Base-by-base conservation (phyloP, 37 sponge, comb jelly and placozoan species). In the Cliona cf. orientalis region DNA sequence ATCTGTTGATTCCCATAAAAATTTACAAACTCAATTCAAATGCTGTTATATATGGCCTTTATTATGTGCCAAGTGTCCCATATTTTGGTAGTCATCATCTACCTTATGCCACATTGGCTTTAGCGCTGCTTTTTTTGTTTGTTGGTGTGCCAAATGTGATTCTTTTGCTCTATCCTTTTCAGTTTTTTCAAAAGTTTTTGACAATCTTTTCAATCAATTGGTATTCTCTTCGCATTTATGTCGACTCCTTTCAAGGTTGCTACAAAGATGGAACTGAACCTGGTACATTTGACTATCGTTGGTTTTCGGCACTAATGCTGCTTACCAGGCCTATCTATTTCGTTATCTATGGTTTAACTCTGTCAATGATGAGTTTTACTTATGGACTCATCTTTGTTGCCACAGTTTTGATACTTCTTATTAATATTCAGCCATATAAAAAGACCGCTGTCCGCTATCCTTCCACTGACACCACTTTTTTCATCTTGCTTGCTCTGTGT, bases 201-300 rank as follows among this genome's bases (percentile, higher is more conserved):
- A 38, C 39, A 23, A 28, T 2, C 31, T 32, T 29, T 6, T n/a
- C 32, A 38, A 25, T 61, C 26, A 35, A 31, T 3, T 23, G 12
- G 4, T 44, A 36, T 2, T n/a, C 44, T 2, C 26, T 78, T 6
- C 25, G 2, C 9, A 34, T 42, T 42, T 78, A 65, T 36, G 42
- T 78, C 45, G 79, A 78, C 23, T 31, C 45, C 28, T 64, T 64
- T 9, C 79, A 78, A 42, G 79, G 79, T 3, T 64, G 79, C 67
- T 78, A 78, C 79, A 62, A 63, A 63, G 39, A 37, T 42, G 62
- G 38, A 58, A 42, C 76, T 32, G n/a, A n/a, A n/a, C n/a, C n/a
- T n/a, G n/a, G n/a, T n/a, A n/a, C n/a, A n/a, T n/a, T n/a, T n/a
- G n/a, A n/a, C n/a, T n/a, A n/a, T n/a, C n/a, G n/a, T n/a, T n/a